These are phyloP conservation scores for Euwallacea fornicatus DNA, from an alignment of 1,140 invertebrate genomes.

Conservation along the genomic window DNA sequence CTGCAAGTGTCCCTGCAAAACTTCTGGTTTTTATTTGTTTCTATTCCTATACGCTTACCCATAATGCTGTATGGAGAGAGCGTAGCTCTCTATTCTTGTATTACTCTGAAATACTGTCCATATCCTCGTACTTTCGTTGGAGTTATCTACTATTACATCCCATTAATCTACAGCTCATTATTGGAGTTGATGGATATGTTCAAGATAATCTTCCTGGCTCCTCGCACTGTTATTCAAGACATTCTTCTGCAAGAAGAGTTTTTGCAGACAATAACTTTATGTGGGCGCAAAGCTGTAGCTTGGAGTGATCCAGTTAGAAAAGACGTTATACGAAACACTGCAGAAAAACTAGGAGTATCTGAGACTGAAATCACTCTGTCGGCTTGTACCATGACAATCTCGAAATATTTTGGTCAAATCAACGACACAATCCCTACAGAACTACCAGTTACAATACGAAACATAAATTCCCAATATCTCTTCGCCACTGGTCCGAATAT, in stretches of 20 bases:
- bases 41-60: conserved; percentile 52
- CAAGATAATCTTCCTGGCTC: conserved; percentile 59
- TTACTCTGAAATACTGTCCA: conserved; percentile 51
- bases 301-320: conserved; percentile 71
- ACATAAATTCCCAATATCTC: conserved; percentile 52
- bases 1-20: conserved; percentile 45
- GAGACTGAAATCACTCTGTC: conserved; percentile 70
- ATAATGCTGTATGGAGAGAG: conserved; percentile 54
- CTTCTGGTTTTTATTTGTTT: conserved; percentile 49
- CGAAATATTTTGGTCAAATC: conserved; percentile 64
- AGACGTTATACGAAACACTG: conserved; percentile 57
- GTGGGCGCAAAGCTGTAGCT: conserved; percentile 74
- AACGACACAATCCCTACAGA: conserved; percentile 54
- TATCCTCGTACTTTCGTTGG: conserved; percentile 55
- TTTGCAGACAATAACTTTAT: conserved; percentile 69
- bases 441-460: conserved; percentile 55
- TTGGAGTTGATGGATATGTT: conserved; percentile 61
- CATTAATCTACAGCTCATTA: conserved; percentile 58
- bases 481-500: conserved; percentile 47
- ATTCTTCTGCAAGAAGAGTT: conserved; percentile 58
- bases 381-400: conserved; percentile 63
- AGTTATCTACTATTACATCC: conserved; percentile 59
- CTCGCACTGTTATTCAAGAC: conserved; percentile 63
- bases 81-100: conserved; percentile 50
- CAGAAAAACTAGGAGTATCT: conserved; percentile 62